Conservation (phyloP, 1,140 invertebrate species). For the Bathynomus jamesi region DNA sequence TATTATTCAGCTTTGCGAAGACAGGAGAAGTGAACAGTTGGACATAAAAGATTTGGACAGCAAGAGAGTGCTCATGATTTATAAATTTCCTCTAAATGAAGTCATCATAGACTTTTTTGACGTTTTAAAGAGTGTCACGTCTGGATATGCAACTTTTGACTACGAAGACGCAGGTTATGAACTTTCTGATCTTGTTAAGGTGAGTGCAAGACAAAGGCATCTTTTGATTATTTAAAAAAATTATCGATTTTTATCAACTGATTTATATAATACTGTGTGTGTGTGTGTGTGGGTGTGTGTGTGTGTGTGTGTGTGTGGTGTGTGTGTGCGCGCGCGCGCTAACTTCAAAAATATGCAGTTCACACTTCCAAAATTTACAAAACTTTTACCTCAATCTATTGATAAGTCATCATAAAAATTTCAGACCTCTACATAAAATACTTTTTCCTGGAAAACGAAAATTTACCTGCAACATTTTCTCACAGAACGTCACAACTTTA, state of each 20-base stretch:
- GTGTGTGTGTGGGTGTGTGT: neutral
- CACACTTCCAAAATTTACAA: neutral
- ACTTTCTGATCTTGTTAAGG: slow-evolving; percentile 29
- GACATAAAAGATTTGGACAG: slow-evolving; percentile 72
- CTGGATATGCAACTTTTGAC: slow-evolving; percentile 95
- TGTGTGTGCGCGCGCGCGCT: neutral
- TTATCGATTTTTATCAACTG: neutral
- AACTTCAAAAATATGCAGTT: neutral
- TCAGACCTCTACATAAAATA: too few relatives aligned
- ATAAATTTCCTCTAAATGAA: slow-evolving; percentile 80
- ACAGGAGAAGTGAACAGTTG: slow-evolving; percentile 66
- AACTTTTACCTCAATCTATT: neutral
- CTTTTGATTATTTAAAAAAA: neutral
- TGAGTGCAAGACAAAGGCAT: slow-evolving; percentile 2
- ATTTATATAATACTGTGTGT: neutral
- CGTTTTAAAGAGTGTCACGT: slow-evolving; percentile 74
- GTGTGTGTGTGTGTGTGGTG: neutral
- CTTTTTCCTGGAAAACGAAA: too few relatives aligned
- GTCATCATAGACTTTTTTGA: slow-evolving; percentile 94
- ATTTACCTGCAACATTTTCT: too few relatives aligned
- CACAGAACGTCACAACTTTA: too few relatives aligned
- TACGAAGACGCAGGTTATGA: slow-evolving; percentile 87
- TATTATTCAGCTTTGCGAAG: slow-evolving; percentile 64
- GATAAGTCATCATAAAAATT: too few relatives aligned
- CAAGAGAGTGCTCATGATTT: slow-evolving; percentile 68